Percentiles rank a stretch among this genome's conserved stretches.
phyloP scores from a whole-genome alignment of 2,888 invertebrate genomes.

The Catocala sponsa region DNA sequence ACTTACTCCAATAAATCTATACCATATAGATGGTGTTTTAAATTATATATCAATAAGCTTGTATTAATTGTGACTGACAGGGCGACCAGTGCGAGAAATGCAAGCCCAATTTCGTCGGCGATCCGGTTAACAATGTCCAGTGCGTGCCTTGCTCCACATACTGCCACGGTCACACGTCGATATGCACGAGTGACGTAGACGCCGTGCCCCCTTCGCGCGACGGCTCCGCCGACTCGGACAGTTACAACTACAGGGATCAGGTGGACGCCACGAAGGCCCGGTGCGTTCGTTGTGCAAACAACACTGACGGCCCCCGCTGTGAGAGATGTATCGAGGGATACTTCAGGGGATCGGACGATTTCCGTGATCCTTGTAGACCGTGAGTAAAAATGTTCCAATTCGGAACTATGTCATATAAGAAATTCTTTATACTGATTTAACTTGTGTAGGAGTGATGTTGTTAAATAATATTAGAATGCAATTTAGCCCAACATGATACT shows the following conservation, averaged over 20 bases:
- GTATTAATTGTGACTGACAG: slow-evolving; percentile 66
- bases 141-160: slow-evolving; percentile 96
- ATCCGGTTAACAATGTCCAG: slow-evolving; percentile 94
- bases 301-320: slow-evolving; percentile 94
- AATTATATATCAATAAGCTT: background rate
- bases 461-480: too few relatives aligned
- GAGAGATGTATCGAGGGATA: slow-evolving; percentile 93
- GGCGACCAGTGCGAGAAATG: slow-evolving; percentile 97
- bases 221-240: slow-evolving; percentile 87
- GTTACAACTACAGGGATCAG: slow-evolving; percentile 87
- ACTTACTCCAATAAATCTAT: too few relatives aligned
- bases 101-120: slow-evolving; percentile 96
- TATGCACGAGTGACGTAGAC: slow-evolving; percentile 91
- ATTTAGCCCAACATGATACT: too few relatives aligned
- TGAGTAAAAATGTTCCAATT: slow-evolving; percentile 70
- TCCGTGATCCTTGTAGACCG: slow-evolving; percentile 92
- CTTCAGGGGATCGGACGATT: slow-evolving; percentile 93
- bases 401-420: too few relatives aligned
- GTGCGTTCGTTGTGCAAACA: slow-evolving; percentile 95
- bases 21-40: background rate
- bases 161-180: slow-evolving; percentile 95
- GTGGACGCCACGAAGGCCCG: slow-evolving; percentile 89
- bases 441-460: too few relatives aligned
- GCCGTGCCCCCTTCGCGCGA: slow-evolving; percentile 77
- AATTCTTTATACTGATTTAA: too few relatives aligned